Evolutionary conservation across 2,797 vertebrate species (phyloP).

Genomic region (Tragopan temminckii): DNA sequence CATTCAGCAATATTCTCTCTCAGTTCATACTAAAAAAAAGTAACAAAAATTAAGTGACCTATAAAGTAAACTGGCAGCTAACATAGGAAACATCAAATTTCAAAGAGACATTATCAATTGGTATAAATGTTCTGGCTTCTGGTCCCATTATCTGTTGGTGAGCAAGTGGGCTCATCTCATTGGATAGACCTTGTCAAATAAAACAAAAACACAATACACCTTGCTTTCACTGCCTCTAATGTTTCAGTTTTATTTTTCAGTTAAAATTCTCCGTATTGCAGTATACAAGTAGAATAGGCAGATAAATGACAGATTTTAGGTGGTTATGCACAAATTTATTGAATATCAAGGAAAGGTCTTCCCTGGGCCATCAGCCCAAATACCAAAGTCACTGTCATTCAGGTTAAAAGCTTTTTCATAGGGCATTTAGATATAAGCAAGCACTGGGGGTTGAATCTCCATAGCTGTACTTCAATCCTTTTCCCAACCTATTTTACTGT

Average conservation of each 20-base stretch:
- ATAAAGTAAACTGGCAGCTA: slow-evolving; percentile 53
- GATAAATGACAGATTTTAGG: not conserved
- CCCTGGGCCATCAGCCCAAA: not conserved
- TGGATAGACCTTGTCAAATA: not conserved
- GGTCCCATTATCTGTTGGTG: not conserved
- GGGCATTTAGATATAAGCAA: not conserved
- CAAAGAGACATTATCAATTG: not conserved
- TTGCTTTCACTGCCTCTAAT: not conserved
- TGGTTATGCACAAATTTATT: not conserved
- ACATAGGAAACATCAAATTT: not conserved
- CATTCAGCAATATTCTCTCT: slow-evolving; percentile 69
- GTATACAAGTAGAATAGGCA: not conserved
- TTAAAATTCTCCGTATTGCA: not conserved
- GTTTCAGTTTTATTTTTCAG: not conserved
- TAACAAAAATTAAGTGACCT: slow-evolving; percentile 68
- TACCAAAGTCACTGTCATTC: not conserved
- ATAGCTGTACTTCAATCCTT: not conserved
- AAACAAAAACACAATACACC: not conserved
- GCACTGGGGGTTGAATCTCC: not conserved
- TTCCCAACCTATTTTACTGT: not conserved
- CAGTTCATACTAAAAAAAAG: slow-evolving; percentile 48
- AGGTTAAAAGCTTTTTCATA: not conserved
- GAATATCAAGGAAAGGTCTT: not conserved
- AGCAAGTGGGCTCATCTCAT: not conserved
- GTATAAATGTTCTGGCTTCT: not conserved